phyloP scores from a whole-genome alignment of 2,113 vertebrate species.

The Micronycteris hirsuta region DNA sequence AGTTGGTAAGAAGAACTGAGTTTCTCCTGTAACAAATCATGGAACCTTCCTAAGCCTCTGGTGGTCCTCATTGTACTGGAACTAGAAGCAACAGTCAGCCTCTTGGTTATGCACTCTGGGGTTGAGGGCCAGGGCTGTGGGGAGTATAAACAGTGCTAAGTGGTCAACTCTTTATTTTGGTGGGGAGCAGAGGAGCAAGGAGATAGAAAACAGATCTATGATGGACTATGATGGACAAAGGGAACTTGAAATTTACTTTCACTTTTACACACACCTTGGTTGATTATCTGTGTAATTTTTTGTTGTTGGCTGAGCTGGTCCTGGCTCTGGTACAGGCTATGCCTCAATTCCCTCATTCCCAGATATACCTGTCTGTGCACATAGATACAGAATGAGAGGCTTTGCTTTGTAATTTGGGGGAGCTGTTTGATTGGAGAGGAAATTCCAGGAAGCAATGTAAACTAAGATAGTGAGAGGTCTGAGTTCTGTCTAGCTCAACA shows the following conservation, averaged over 20 bases:
- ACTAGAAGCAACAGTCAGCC: background rate
- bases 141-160: background rate
- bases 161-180: background rate
- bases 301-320: background rate
- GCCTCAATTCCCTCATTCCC: background rate
- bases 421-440: background rate
- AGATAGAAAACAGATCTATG: background rate
- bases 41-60: background rate
- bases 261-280: background rate
- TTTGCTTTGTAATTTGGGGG: background rate
- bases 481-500: background rate
- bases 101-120: background rate
- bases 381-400: background rate
- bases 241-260: background rate
- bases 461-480: background rate
- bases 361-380: background rate
- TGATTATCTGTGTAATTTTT: background rate
- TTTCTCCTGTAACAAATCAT: background rate
- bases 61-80: background rate
- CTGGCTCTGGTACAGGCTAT: background rate
- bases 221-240: background rate
- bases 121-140: accelerated
- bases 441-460: background rate
- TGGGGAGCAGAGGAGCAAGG: background rate
- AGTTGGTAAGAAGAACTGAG: too few species aligned